Conservation (phyloP, 2,888 invertebrate genomes). For the Trachelus stipa region DNA sequence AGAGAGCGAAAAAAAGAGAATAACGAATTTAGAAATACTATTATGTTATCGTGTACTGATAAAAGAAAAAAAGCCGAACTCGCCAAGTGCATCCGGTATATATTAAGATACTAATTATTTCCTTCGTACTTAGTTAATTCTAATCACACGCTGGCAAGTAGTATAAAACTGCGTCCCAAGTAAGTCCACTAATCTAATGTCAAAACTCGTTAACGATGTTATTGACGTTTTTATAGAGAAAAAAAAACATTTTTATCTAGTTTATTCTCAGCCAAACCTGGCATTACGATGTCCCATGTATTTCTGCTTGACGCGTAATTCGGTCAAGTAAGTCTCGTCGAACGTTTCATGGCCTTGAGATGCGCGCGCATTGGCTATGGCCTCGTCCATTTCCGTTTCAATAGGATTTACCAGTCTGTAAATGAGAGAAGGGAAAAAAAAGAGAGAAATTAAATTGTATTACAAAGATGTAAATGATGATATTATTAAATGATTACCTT, state of each 20-base stretch:
- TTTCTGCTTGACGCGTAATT: constrained; percentile 73
- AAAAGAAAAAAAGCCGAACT: constrained; percentile 21
- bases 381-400: constrained; percentile 60
- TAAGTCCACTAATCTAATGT: neutral
- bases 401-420: constrained; percentile 57
- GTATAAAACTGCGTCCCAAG: neutral
- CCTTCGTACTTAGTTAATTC: neutral
- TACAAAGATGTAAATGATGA: neutral
- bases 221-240: neutral
- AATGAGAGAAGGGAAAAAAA: constrained; percentile 45
- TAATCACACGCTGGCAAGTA: neutral
- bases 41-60: neutral
- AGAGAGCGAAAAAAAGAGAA: neutral
- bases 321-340: constrained; percentile 55
- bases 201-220: neutral
- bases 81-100: constrained; percentile 30
- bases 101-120: neutral
- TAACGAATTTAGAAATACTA: neutral
- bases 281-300: constrained; percentile 86
- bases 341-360: constrained; percentile 48
- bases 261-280: constrained; percentile 64
- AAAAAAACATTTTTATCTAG: neutral
- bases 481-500: constrained; percentile 27
- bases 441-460: constrained; percentile 6
- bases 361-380: constrained; percentile 51